These are phyloP conservation scores for Chloromyia formosa DNA, from an alignment of 2,888 invertebrate genomes.

Conservation along the genomic window DNA sequence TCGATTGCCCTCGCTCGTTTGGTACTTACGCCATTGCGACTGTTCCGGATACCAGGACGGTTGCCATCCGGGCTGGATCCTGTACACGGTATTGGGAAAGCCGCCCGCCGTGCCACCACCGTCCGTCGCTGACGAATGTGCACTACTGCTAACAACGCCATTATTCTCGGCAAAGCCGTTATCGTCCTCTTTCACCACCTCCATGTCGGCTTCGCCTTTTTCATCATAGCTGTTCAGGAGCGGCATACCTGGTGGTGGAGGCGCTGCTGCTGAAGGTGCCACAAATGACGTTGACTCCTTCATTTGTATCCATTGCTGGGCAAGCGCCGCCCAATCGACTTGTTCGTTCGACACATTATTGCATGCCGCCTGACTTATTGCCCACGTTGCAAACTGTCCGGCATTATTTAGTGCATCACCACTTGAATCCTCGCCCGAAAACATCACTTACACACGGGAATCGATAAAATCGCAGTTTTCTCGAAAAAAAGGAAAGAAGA, in stretches of 20 bases:
- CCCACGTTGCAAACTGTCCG: conserved; percentile 73
- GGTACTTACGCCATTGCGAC: conserved; percentile 46
- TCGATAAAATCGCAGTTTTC: too few species aligned
- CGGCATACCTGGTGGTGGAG: conserved; percentile 66
- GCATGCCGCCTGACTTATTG: conserved; percentile 64
- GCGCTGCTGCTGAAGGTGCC: conserved; percentile 65
- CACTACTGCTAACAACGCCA: background rate
- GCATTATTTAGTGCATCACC: conserved; percentile 57
- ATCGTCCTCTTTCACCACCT: conserved; percentile 78
- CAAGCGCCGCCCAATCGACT: conserved; percentile 95
- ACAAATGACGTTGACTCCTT: conserved; percentile 71
- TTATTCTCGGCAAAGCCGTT: background rate
- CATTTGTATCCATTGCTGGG: conserved; percentile 98
- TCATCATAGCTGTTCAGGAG: conserved; percentile 64
- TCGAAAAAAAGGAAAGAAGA: too few species aligned
- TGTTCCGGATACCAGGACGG: conserved; percentile 43
- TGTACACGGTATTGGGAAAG: conserved; percentile 10
- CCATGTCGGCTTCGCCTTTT: conserved; percentile 89
- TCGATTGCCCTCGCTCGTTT: too few species aligned
- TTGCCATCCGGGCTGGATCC: conserved; percentile 44
- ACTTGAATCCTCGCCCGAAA: conserved; percentile 59
- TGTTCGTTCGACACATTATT: conserved; percentile 56
- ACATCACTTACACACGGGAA: conserved; percentile 56
- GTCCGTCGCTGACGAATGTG: background rate
- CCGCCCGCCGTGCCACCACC: background rate